A percentile compares a stretch with the other conserved stretches of the same genome.
phyloP scores from a whole-genome alignment of 1,140 invertebrate species.

The Palaemon carinicauda region DNA sequence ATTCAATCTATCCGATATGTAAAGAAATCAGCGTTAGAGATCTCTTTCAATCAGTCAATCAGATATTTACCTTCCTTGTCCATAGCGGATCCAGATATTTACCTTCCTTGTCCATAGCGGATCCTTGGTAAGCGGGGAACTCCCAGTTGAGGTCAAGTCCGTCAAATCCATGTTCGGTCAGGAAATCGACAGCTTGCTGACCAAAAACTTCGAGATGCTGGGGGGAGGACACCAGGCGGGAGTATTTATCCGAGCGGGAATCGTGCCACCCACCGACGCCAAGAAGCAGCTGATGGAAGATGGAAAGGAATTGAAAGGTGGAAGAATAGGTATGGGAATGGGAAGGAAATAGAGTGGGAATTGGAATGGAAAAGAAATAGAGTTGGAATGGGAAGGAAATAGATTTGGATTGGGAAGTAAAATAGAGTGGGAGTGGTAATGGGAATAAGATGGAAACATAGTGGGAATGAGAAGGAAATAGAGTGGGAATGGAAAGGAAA shows the following conservation, averaged over 20 bases:
- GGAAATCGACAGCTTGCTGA: neutral
- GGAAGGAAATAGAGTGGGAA: no score
- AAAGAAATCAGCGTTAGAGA: no score
- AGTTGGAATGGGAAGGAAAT: no score
- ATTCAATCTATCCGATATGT: no score
- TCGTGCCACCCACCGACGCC: slow-evolving; percentile 91
- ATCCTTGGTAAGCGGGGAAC: neutral
- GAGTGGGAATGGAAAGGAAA: no score
- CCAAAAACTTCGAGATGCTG: neutral
- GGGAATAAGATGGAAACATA: no score
- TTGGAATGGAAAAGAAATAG: no score
- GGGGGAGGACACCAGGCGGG: slow-evolving; percentile 70
- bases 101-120: neutral
- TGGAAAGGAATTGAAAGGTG: neutral
- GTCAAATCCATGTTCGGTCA: slow-evolving; percentile 16
- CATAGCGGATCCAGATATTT: neutral
- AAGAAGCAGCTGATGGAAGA: slow-evolving; percentile 67
- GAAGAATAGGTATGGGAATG: no score
- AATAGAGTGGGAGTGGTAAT: no score
- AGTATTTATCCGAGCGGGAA: slow-evolving; percentile 84
- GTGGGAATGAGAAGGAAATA: no score
- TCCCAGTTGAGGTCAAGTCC: slow-evolving; percentile 18
- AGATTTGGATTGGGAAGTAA: no score
- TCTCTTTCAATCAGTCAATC: no score
- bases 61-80: neutral